A percentile compares a stretch with the other conserved stretches of the same genome.
These are phyloP conservation scores for Abramis brama DNA, from an alignment of 2,113 vertebrate genomes.

Conservation along the genomic window DNA sequence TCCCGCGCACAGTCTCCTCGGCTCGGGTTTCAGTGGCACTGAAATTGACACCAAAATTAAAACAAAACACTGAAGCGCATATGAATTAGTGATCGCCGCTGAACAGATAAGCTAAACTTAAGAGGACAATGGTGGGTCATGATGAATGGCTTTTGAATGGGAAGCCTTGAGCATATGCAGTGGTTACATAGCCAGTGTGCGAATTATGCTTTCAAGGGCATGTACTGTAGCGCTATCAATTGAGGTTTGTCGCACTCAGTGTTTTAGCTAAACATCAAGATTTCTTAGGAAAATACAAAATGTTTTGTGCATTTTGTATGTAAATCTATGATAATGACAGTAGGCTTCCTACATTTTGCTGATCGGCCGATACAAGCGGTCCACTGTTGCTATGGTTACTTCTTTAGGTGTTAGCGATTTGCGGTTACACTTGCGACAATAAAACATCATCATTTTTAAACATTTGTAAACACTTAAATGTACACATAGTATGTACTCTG, in stretches of 20 bases:
- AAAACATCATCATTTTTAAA: too few species aligned
- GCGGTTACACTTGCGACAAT: too few species aligned
- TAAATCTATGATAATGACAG: too few species aligned
- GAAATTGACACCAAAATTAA: conserved; percentile 68
- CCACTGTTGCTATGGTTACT: too few species aligned
- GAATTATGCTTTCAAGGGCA: background rate
- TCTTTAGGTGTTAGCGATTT: too few species aligned
- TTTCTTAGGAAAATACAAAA: too few species aligned
- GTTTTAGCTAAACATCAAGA: too few species aligned
- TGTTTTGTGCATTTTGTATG: too few species aligned
- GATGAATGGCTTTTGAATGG: conserved; percentile 28
- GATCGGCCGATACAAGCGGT: too few species aligned
- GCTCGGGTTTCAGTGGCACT: conserved; percentile 64
- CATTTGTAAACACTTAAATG: background rate
- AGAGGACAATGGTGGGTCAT: background rate
- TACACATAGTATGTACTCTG: background rate
- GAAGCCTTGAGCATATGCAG: background rate
- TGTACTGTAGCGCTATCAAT: background rate
- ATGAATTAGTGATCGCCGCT: conserved; percentile 64
- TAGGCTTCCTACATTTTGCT: too few species aligned
- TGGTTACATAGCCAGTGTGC: background rate
- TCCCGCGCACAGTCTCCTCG: conserved; percentile 50
- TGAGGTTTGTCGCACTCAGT: too few species aligned
- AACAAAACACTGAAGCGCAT: conserved; percentile 53
- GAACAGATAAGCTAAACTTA: conserved; percentile 35